Evolutionary conservation across 2,113 vertebrate species (phyloP), one percentile per base, ranked within the genome.

Genomic region (Scytalopus superciliaris): DNA sequence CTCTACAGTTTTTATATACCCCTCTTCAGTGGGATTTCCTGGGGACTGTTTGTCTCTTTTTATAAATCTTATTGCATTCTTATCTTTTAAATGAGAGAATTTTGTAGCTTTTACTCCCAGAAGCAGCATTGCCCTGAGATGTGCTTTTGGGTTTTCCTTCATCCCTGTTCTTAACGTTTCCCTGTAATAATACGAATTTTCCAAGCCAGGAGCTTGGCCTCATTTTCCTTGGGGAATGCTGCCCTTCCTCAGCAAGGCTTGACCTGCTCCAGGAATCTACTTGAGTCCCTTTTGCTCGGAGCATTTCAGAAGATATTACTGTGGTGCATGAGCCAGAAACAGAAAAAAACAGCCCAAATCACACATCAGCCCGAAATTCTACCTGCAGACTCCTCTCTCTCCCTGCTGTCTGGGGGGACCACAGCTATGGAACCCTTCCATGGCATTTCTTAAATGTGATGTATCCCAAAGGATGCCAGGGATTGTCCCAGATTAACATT

Each of bases 361-460:
- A 3, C 19, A 8, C n/a, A 35, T 37, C n/a, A 80, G 21, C 64
- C 60, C 55, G 30, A 33, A 67, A 80, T 74, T 88, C 50, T 93
- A 39, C 50, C 45, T 86, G 40, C 67, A 37, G 68, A 6, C 14
- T 84, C 35, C 18, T 90, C 12, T 90, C 14, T 33, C 6, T 80
- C 47, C 18, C 59, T 77, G 55, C 3, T 91, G 35, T 23, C 27
- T 68, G 56, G 12, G 8, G 64, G 27, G 31, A 35, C 49, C 1
- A 1, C 14, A 52, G 82, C 59, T 73, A 13, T 9, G 0, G 1
- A 35, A 37, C 35, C 50, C 9, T 16, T 90, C 67, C 9, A 0
- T 1, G 2, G 64, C 50, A 10, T 55, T 86, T 90, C 39, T 39
- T 33, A 55, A 42, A 30, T 3, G 9, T 2, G 10, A 5, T n/a